These are phyloP conservation scores for Agonopterix arenella DNA, from an alignment of 2,888 invertebrate genomes.

Conservation along the genomic window DNA sequence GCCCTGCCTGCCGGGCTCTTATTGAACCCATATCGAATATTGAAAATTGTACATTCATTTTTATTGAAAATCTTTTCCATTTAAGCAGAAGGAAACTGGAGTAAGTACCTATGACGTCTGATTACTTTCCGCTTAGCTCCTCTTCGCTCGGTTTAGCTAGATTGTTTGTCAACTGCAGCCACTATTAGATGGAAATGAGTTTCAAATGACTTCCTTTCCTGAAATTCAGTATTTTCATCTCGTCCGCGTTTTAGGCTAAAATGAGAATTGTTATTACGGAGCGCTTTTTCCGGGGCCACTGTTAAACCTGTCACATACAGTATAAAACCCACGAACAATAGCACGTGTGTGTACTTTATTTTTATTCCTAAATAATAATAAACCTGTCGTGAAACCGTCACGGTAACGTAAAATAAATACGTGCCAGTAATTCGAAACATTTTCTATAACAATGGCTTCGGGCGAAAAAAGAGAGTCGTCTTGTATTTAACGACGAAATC, in stretches of 20 bases:
- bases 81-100: neutral
- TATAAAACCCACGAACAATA: conserved; percentile 4
- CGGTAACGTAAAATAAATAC: conserved; percentile 20
- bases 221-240: conserved; percentile 10
- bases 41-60: conserved; percentile 27
- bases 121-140: conserved; percentile 6
- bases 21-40: conserved; percentile 33
- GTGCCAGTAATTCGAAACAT: conserved; percentile 16
- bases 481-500: conserved; percentile 14
- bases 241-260: conserved; percentile 4
- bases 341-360: neutral
- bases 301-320: conserved; percentile 3
- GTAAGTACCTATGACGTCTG: conserved; percentile 4
- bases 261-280: conserved; percentile 3
- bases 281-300: neutral
- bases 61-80: conserved; percentile 14
- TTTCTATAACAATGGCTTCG: conserved; percentile 12
- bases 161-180: conserved; percentile 16
- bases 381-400: conserved; percentile 18
- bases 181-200: conserved; percentile 18
- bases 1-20: conserved; percentile 15
- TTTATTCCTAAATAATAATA: conserved; percentile 10
- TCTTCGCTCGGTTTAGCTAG: conserved; percentile 10
- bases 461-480: conserved; percentile 8
- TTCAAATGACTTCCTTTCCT: conserved; percentile 14